Conservation (phyloP, 2,797 vertebrate species). For the Holocentrus rufus region DNA sequence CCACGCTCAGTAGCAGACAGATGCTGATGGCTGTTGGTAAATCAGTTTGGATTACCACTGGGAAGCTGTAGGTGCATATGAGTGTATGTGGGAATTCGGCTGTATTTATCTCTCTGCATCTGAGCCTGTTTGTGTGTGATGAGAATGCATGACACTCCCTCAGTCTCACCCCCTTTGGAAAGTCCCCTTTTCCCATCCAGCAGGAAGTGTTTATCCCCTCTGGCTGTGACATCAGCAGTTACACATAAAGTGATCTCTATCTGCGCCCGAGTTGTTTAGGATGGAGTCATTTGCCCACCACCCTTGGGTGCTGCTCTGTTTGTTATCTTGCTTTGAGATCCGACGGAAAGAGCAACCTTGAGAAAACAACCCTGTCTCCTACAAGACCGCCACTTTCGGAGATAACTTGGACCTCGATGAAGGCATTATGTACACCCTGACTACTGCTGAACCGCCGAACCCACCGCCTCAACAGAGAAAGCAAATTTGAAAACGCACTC, state of each 20-base stretch:
- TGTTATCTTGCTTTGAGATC: slow-evolving; percentile 49
- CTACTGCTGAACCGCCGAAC: not conserved
- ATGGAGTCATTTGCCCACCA: slow-evolving; percentile 27
- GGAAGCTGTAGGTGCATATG: slow-evolving; percentile 41
- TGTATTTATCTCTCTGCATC: slow-evolving; percentile 14
- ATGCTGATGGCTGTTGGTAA: slow-evolving; percentile 63
- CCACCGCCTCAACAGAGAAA: not conserved
- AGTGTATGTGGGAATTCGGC: not conserved
- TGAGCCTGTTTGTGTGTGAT: slow-evolving; percentile 33
- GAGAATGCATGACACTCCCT: slow-evolving; percentile 56
- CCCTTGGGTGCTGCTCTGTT: slow-evolving; percentile 52
- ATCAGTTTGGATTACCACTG: slow-evolving; percentile 59
- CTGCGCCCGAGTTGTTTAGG: slow-evolving; percentile 47
- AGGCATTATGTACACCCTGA: not conserved
- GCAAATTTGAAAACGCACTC: not conserved
- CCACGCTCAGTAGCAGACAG: slow-evolving; percentile 54
- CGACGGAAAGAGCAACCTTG: not conserved
- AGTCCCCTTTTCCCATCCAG: slow-evolving; percentile 61
- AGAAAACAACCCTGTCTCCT: not conserved
- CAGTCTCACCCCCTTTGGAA: slow-evolving; percentile 53
- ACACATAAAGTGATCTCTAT: slow-evolving; percentile 67
- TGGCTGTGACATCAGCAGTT: slow-evolving; percentile 50
- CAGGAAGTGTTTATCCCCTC: slow-evolving; percentile 59
- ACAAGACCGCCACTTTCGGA: not conserved
- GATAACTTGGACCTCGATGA: not conserved